phyloP scores from a whole-genome alignment of 1,140 invertebrate species.

The Diuraphis noxia region DNA sequence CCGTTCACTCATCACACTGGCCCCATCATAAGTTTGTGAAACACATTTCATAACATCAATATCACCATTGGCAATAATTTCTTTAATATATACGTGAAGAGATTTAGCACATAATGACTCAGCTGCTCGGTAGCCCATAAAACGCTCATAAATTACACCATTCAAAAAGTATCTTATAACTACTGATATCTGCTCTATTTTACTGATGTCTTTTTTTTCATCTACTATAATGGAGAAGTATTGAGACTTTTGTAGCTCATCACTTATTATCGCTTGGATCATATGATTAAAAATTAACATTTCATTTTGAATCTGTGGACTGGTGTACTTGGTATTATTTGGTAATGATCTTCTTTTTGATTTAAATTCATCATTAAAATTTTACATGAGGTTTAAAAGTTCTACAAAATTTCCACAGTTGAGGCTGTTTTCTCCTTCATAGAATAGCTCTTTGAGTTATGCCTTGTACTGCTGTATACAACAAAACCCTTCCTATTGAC shows the following conservation, averaged over 20 bases:
- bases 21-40: background rate
- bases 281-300: conserved; percentile 6
- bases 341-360: no score
- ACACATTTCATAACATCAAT: background rate
- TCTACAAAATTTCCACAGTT: no score
- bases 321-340: background rate
- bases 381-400: no score
- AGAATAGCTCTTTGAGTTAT: conserved; percentile 29
- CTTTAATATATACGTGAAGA: background rate
- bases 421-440: conserved; percentile 18
- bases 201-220: background rate
- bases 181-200: background rate
- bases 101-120: background rate
- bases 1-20: background rate
- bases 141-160: background rate
- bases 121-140: background rate
- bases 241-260: background rate
- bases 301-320: conserved; percentile 32
- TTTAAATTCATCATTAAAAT: no score
- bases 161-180: background rate
- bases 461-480: conserved; percentile 36
- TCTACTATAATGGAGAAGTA: conserved; percentile 1
- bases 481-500: background rate
- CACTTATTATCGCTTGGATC: background rate
- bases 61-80: background rate